These are phyloP conservation scores for Eulemur coronatus DNA, from an alignment of 2,797 vertebrate species.

Conservation along the genomic window DNA sequence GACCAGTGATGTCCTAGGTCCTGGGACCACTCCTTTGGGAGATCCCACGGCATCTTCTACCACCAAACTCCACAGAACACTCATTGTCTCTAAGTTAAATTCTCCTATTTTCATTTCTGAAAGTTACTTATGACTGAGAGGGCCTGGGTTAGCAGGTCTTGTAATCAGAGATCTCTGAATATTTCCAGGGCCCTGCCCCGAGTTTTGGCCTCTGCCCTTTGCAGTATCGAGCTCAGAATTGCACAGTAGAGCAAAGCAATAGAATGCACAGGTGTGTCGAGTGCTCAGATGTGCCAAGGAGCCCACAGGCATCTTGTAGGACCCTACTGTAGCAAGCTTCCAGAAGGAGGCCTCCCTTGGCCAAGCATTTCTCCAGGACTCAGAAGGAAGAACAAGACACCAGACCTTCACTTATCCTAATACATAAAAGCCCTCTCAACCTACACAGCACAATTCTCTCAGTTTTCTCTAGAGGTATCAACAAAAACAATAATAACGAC, in stretches of 20 bases:
- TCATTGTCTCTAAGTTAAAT: not conserved
- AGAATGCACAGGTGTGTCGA: not conserved
- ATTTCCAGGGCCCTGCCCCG: not conserved
- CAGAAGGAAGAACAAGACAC: not conserved
- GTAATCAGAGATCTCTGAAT: not conserved
- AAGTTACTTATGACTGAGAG: not conserved
- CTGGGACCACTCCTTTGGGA: not conserved
- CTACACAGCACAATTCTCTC: not conserved
- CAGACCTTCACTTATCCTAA: not conserved
- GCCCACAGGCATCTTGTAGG: not conserved
- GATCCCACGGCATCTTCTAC: not conserved
- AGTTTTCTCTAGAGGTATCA: not conserved
- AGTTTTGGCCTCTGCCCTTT: not conserved
- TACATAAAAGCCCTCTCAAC: not conserved
- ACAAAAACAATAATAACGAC: rapidly evolving
- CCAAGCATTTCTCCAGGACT: not conserved
- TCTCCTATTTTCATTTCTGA: not conserved
- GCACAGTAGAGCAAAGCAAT: not conserved
- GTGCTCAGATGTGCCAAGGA: not conserved
- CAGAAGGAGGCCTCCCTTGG: not conserved
- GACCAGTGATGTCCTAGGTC: not conserved
- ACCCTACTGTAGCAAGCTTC: not conserved
- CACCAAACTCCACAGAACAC: not conserved
- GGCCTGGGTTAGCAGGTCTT: not conserved
- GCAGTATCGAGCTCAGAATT: not conserved